A percentile compares a stretch with the other conserved stretches of the same genome.
Conservation (phyloP, 2,888 invertebrate species). For the Tubulanus polymorphus region DNA sequence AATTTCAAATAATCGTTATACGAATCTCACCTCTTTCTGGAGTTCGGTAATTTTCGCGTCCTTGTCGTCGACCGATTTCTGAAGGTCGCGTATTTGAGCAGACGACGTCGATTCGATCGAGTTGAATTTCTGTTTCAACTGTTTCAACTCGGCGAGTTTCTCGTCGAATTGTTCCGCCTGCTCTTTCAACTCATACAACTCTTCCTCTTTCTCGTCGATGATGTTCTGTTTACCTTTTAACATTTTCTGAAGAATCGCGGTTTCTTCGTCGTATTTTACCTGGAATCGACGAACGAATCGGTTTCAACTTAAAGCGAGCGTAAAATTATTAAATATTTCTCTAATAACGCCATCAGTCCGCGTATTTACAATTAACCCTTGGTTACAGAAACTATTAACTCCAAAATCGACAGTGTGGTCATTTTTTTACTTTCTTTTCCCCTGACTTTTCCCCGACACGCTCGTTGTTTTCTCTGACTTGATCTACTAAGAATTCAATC, state of each 20-base stretch:
- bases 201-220: slow-evolving; percentile 46
- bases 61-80: slow-evolving; percentile 11
- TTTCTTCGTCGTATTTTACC: slow-evolving; percentile 36
- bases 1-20: no score
- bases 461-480: no score
- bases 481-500: no score
- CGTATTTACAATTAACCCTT: no score
- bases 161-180: slow-evolving; percentile 22
- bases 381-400: no score
- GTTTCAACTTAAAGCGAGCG: not conserved
- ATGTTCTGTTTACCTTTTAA: slow-evolving; percentile 39
- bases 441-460: no score
- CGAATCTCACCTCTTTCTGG: slow-evolving; percentile 2
- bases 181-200: slow-evolving; percentile 31
- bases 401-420: no score
- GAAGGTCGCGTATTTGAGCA: slow-evolving; percentile 6
- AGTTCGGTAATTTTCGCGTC: slow-evolving; percentile 13
- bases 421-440: no score
- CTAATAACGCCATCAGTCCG: not conserved
- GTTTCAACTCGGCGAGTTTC: slow-evolving; percentile 1
- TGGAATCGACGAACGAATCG: slow-evolving; percentile 15
- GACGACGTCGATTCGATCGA: slow-evolving; percentile 4
- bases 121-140: slow-evolving; percentile 3
- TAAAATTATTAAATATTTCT: not conserved
- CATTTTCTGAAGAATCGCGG: slow-evolving; percentile 32